Evolutionary conservation across 2,113 vertebrate genomes (phyloP), one percentile per base, ranked within the genome.

Genomic region (Gracilinanus agilis): DNA sequence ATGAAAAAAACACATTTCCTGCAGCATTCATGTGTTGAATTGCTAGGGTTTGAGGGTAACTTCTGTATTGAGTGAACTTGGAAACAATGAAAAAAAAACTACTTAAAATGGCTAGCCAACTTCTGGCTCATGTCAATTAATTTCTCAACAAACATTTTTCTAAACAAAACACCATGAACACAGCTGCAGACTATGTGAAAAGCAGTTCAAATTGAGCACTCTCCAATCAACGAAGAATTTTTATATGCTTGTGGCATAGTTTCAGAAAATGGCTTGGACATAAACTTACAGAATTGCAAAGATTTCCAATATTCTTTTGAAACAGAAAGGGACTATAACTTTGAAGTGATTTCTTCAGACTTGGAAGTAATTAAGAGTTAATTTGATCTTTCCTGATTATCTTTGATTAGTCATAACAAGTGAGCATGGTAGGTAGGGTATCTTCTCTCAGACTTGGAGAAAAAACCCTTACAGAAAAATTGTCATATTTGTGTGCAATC

Each of bases 101-200:
- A 53, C 40, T 94, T 95, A 96, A 94, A 93, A 92, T 95, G 54
- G 67, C 90, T 92, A 92, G 92, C n/a, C 89, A 11, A 94, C 27
- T 95, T 94, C 94, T 94, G 75, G 44, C 53, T 96, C 93, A 16
- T 90, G 92, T 93, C 96, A 97, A 92, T 95, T 97, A 95, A 95
- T 96, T 96, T 96, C 90, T 54, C 21, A 95, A 90, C 91, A 94
- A 34, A 88, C 21, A n/a, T 88, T 92, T 96, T 40, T 91, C 92
- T 96, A 93, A 96, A 95, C 24, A 93, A 96, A 96, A 90, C 24
- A 93, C 53, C 88, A 92, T 49, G 40, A 93, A 96, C 56, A 94
- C 56, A 97, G 92, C 61, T 97, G 67, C 58, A 92, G 91, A 95
- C 91, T 96, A 94, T 95, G 54, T 95, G 88, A 92, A 96, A 96